Conservation (phyloP, 2,113 vertebrate genomes). For the Tonatia bakeri region DNA sequence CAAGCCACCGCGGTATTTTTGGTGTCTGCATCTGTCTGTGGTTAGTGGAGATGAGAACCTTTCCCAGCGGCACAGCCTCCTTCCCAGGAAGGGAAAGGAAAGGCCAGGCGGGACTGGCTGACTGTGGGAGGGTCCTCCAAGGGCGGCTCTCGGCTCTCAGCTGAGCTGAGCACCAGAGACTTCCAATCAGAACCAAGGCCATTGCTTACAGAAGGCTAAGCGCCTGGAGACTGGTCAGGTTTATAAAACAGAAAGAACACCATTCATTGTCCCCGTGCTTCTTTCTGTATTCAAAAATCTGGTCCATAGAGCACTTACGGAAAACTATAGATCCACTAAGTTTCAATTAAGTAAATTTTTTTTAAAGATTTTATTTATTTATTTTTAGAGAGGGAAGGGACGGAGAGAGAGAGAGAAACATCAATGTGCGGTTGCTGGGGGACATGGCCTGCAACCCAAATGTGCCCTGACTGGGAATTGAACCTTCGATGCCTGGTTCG, state of each 20-base stretch:
- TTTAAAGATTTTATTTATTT: too few relatives aligned
- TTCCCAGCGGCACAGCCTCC: too few relatives aligned
- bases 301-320: background rate
- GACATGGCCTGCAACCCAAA: too few relatives aligned
- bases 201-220: background rate
- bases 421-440: too few relatives aligned
- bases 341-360: background rate
- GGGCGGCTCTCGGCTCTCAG: background rate
- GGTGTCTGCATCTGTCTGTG: accelerated
- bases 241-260: background rate
- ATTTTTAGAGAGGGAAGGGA: too few relatives aligned
- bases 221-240: background rate
- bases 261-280: background rate
- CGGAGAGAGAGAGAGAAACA: too few relatives aligned
- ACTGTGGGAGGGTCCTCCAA: background rate
- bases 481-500: too few relatives aligned
- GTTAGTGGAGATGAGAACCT: background rate
- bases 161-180: background rate
- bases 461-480: too few relatives aligned
- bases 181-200: background rate
- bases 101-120: background rate
- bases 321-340: background rate
- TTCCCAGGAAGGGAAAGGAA: background rate
- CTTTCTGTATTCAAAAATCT: background rate
- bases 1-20: accelerated